Evolutionary conservation across 2,797 vertebrate genomes (phyloP).

Genomic region (Acipenser transmontanus): DNA sequence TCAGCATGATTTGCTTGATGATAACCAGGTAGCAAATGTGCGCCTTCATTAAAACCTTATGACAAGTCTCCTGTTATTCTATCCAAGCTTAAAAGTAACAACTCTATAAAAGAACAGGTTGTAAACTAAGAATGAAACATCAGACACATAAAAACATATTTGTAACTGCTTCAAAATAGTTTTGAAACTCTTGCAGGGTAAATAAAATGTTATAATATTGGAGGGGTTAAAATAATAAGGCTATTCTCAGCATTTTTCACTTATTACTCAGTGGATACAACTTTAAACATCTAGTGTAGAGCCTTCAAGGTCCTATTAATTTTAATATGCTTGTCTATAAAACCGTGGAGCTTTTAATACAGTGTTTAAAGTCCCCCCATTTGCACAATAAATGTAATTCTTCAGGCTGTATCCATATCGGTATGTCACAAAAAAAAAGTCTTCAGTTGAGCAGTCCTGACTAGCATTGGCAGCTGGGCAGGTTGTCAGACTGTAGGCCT

Average conservation of each 20-base stretch:
- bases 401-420: conserved; percentile 2
- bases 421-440: too few species aligned
- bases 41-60: too few species aligned
- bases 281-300: conserved; percentile 7
- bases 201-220: conserved; percentile 15
- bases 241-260: background rate
- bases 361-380: conserved; percentile 4
- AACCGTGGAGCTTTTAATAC: conserved; percentile 11
- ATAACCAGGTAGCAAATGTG: too few species aligned
- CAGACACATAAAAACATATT: conserved; percentile 14
- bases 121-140: conserved; percentile 9
- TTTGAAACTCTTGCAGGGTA: conserved; percentile 10
- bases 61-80: too few species aligned
- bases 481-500: too few species aligned
- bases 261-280: conserved; percentile 15
- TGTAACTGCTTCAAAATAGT: conserved; percentile 15
- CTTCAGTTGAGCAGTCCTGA: too few species aligned
- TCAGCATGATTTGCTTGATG: too few species aligned
- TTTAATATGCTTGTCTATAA: conserved; percentile 20
- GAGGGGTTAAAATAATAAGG: conserved; percentile 10
- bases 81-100: too few species aligned
- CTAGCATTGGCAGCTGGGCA: too few species aligned
- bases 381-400: conserved; percentile 18
- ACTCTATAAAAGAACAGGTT: background rate
- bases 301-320: conserved; percentile 23